Evolutionary conservation across 2,888 invertebrate genomes (phyloP).

Genomic region (Caenorhabditis afra): DNA sequence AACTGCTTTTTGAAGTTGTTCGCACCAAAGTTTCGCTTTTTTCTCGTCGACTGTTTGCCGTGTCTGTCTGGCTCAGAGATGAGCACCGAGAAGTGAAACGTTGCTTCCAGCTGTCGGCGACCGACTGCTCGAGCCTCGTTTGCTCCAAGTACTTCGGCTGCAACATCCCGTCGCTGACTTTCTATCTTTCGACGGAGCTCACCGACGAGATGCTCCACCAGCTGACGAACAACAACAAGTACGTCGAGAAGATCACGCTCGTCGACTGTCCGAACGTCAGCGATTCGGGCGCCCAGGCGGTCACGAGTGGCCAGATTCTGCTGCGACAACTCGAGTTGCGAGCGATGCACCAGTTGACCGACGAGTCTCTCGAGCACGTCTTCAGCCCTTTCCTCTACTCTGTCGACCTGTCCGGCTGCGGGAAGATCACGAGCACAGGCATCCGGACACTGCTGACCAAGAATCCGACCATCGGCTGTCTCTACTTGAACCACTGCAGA

Average conservation of each 20-base stretch:
- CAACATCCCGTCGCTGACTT: constrained; percentile 72
- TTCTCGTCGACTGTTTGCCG: background rate
- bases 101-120: constrained; percentile 69
- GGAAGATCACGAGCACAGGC: constrained; percentile 72
- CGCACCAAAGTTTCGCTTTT: background rate
- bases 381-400: constrained; percentile 69
- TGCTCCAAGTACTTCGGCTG: constrained; percentile 71
- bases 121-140: constrained; percentile 72
- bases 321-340: constrained; percentile 73
- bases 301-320: constrained; percentile 70
- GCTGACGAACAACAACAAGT: constrained; percentile 69
- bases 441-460: constrained; percentile 70
- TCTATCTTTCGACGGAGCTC: constrained; percentile 74
- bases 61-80: constrained; percentile 9
- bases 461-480: constrained; percentile 73
- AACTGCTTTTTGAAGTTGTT: background rate
- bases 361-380: constrained; percentile 70
- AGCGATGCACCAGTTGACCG: constrained; percentile 72
- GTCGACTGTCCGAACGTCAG: constrained; percentile 78
- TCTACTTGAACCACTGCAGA: constrained; percentile 78
- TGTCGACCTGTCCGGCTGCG: constrained; percentile 79
- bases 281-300: constrained; percentile 72
- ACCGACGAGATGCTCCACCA: constrained; percentile 68
- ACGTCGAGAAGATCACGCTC: constrained; percentile 73
- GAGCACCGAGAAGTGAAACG: background rate